phyloP scores from a whole-genome alignment of 2,113 vertebrate genomes.

The Alligator mississippiensis region DNA sequence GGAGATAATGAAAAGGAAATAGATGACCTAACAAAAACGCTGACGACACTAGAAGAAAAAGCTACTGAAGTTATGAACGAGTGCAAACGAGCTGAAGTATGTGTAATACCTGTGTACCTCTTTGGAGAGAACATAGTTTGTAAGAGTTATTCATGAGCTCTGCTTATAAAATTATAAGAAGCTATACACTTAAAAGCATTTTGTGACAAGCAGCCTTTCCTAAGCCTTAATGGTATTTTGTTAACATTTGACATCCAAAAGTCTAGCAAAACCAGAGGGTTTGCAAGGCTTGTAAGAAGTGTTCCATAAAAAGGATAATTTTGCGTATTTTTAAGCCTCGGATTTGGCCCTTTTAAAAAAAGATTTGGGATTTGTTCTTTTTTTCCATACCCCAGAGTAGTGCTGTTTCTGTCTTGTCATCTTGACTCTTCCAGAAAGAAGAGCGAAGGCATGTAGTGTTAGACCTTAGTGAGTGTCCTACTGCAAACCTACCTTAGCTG shows the following conservation, averaged over 20 bases:
- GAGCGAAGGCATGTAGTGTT: neutral
- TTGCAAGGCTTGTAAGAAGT: neutral
- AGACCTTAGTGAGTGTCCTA: neutral
- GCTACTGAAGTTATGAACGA: constrained; percentile 85
- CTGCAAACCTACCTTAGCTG: neutral
- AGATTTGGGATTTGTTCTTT: neutral
- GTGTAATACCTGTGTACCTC: neutral
- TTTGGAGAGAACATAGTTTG: neutral
- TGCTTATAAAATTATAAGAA: neutral
- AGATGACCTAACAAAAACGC: constrained; percentile 79
- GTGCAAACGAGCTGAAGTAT: constrained; percentile 87
- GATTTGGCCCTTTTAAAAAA: neutral
- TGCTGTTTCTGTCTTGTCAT: neutral
- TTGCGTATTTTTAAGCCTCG: neutral
- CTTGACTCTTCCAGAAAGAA: neutral
- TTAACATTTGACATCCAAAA: neutral
- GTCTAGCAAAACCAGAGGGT: neutral
- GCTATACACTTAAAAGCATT: neutral
- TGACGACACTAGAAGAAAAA: constrained; percentile 88
- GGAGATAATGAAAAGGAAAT: constrained; percentile 83
- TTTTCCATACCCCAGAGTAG: neutral
- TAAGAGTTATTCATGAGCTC: neutral
- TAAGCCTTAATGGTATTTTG: neutral
- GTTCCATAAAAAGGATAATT: neutral
- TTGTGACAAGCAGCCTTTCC: neutral